Evolutionary conservation across 1,140 invertebrate species (phyloP), one percentile per base, ranked within the genome.

Genomic region (Trichomalopsis sarcophagae): DNA sequence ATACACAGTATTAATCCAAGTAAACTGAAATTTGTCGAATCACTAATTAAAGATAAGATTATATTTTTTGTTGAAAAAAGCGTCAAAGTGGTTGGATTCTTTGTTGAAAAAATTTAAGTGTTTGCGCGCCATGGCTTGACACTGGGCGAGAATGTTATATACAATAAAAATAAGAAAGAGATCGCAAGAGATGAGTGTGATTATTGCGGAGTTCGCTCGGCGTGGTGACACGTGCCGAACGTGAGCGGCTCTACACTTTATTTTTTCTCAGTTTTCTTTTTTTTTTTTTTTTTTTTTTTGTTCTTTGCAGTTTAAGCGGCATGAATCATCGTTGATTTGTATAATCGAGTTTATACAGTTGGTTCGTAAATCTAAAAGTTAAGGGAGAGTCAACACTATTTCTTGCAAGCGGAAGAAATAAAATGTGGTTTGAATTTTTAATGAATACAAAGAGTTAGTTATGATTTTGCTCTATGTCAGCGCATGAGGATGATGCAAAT

Each of bases 41-140:
- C 5, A 21, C 13, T 55, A 2, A 55, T 17, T 55, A 17, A 27
- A 69, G 40, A 23, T 69, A 27, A 23, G 2, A 69, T 17, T 50
- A n/a, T 50, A 13, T 86, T 30, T 23, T 86, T 68, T 87, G 84
- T 77, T 55, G 33, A 71, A 81, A 87, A 78, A 50, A 86, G 40
- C 83, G 77, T 74, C 50, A 44, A 80, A 84, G 40, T 84, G 79
- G 79, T 85, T 82, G 40, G 84, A 85, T 85, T 85, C 84, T 82
- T 21, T 69, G 27, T 78, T 71, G 55, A 71, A 85, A 40, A 77
- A 62, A 23, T 76, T 50, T 84, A 73, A 78, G 76, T 85, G 78
- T 55, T 30, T 33, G 5, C 27, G 17, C 36, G 40, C 36, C 62
- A n/a, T 47, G 73, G 40, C 27, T 71, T 27, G 21, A 27, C 73